Evolutionary conservation across 2,888 invertebrate species (phyloP), one percentile per base, ranked within the genome.

Genomic region (Vesta saturnalis): DNA sequence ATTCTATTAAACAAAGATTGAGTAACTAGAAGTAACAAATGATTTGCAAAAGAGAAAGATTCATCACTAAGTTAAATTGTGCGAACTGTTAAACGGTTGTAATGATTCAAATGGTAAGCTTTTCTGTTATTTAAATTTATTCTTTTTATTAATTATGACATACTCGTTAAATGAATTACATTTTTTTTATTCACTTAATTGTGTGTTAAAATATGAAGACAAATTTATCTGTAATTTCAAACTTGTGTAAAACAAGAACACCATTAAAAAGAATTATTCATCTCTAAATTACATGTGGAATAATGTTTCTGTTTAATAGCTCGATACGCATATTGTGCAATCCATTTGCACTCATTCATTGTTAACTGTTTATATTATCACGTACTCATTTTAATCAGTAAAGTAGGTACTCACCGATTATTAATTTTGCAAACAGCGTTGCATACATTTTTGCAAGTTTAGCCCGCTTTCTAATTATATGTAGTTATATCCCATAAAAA

Each of bases 1-100:
- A 39, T 39, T 52, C 52, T 12, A 52, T 18, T 52, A 52, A 16
- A 19, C 19, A 12, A 16, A 52, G 18, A 52, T 52, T 52, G 21
- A 52, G 21, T 21, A 52, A 52, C 19, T 52, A 19, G 52, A n/a
- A 52, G 52, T 52, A 52, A 52, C 52, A 12, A 52, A 52, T 52
- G 18, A 19, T 21, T 52, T 19, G 52, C 19, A 8, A 52, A 52
- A 52, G 52, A 52, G 19, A 19, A 52, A 19, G 19, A 52, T 52
- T 52, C 19, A 52, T 52, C 19, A 52, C 5, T 8, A 16, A 19
- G 21, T 3, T 19, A 12, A 52, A 52, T 19, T 52, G 52, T 52
- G 52, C 39, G n/a, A 39, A n/a, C 39, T n/a, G 39, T 39, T 39
- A 39, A 39, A n/a, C 12, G 16, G 18, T 19, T 18, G 19, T 3